Base-by-base conservation (phyloP, 1,140 invertebrate genomes). In the Ctenoplectra terminalis region DNA sequence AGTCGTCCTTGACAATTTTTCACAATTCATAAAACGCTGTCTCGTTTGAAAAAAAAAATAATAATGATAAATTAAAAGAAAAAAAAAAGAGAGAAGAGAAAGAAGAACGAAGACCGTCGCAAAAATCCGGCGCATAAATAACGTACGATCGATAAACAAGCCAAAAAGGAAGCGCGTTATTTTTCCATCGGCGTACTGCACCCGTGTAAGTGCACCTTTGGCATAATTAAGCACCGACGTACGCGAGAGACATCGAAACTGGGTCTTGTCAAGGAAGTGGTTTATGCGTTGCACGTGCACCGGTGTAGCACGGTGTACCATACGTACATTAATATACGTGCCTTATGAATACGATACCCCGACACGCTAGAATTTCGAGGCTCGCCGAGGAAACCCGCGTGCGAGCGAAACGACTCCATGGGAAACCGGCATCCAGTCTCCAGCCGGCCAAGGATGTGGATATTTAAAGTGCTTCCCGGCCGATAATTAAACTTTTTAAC, bases 261-360 rank as follows among this genome's bases (percentile, higher is more conserved):
- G 67, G 81, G 81, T 83, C 81, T 83, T 73, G 69, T 79, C 76
- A 73, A 83, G 81, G 81, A 83, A 83, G 69, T 80, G 76, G 69
- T 77, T 83, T 71, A 73, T 73, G 81, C 29, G 67, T 78, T 79
- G 81, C 81, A 82, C 81, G 81, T 82, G 80, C 73, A 74, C 63
- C 61, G 15, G 26, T 50, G 54, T 73, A 40, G n/a, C 52, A 71
- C 54, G 43, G n/a, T n/a, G n/a, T n/a, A n/a, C n/a, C n/a, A n/a
- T n/a, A n/a, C n/a, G n/a, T n/a, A n/a, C 74, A 82, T 82, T 82
- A 69, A 81, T 74, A 82, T 70, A 82, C 54, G 80, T 66, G 34
- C 46, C 80, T 63, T 67, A 64, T 75, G 71, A 75, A 76, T 75
- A 66, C 50, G 79, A 76, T 81, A 76, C 8, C 37, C n/a, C 40